A percentile compares a stretch with the other conserved stretches of the same genome.
phyloP scores from a whole-genome alignment of 1,140 invertebrate genomes.

The Atta texana region DNA sequence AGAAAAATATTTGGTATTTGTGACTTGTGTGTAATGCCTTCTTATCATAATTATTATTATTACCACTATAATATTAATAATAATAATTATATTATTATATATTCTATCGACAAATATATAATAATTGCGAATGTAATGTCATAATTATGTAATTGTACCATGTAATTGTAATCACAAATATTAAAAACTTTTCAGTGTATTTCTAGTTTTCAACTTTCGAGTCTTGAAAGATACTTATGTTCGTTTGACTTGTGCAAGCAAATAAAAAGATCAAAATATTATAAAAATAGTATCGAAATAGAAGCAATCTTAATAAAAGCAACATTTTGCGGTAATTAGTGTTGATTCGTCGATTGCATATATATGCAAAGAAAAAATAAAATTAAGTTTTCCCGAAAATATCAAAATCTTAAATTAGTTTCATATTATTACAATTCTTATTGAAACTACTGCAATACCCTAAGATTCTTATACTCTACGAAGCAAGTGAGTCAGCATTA shows the following conservation, averaged over 20 bases:
- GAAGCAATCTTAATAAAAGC: neutral
- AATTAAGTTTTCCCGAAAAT: neutral
- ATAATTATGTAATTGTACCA: too few relatives aligned
- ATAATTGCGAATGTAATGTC: too few relatives aligned
- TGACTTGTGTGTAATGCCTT: too few relatives aligned
- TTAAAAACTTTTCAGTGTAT: neutral
- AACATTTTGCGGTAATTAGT: neutral
- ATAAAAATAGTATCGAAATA: neutral
- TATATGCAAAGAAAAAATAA: neutral
- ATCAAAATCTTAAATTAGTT: neutral
- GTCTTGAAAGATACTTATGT: neutral
- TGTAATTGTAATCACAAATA: too few relatives aligned
- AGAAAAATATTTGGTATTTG: too few relatives aligned
- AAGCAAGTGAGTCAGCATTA: constrained; percentile 11
- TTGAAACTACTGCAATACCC: neutral
- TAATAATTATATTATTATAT: too few relatives aligned
- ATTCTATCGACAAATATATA: too few relatives aligned
- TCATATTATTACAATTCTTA: neutral
- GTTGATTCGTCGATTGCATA: neutral
- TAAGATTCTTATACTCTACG: neutral
- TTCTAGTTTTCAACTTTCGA: neutral
- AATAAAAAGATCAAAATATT: neutral
- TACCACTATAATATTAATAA: too few relatives aligned
- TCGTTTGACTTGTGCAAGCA: neutral
- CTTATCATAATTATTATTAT: too few relatives aligned